Base-by-base conservation (phyloP, 2,888 invertebrate species). In the Dynastes maya region DNA sequence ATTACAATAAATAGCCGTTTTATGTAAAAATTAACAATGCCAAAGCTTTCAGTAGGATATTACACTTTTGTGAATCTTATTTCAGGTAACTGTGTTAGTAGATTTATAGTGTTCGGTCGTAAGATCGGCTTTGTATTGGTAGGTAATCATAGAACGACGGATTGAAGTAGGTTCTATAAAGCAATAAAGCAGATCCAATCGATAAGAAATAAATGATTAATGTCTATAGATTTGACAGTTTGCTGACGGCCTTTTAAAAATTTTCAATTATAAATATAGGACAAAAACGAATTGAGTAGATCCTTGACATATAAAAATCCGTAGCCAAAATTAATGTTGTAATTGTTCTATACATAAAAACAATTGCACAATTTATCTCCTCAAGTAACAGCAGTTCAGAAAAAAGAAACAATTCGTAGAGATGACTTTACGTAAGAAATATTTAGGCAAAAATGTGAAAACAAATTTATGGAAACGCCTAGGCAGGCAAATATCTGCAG, bases 271-370 rank as follows among this genome's bases (percentile, higher is more conserved):
- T 61, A 29, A 61, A 29, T 13, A 63, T 63, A 32, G 29, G 2
- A 63, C 32, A 63, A 63, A 32, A 63, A 27, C 29, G 6, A 29
- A 9, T 13, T 13, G 11, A 32, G 11, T 29, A 63, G 29, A 63
- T 63, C 63, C 63, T 63, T 63, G 32, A 63, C 63, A 63, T 63
- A 63, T 63, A 63, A 63, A 63, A 63, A 63, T 63, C 13, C 11
- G 29, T 29, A 29, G 13, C 32, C 63, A 29, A 63, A 32, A 27
- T 63, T 63, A n/a, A 22, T 58, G 22, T 22, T 8, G 16, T 27
- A 58, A 58, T 64, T 64, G 63, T 32, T 64, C 5, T n/a, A 64
- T 37, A 65, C 37, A 11, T 45, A 45, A 67, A 63, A 22, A 67
- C 65, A 67, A 67, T 67, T 16, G 13, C 22, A 16, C 37, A 16